A percentile compares a stretch with the other conserved stretches of the same genome.
phyloP scores from a whole-genome alignment of 37 sponge, comb jelly and placozoan genomes.

The Halichondria panicea region DNA sequence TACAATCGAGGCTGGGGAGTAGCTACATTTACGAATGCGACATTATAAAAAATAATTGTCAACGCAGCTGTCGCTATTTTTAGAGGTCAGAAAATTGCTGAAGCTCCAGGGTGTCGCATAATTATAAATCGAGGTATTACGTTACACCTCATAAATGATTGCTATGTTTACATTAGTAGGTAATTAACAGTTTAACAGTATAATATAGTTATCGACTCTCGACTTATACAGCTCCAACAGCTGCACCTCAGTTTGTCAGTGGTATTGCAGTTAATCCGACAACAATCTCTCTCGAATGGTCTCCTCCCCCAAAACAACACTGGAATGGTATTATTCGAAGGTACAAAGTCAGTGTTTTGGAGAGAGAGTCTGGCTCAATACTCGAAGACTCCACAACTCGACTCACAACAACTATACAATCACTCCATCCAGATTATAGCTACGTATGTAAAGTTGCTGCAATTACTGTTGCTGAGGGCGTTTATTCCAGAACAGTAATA shows the following conservation, averaged over 20 bases:
- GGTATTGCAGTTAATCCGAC: slow-evolving; percentile 9
- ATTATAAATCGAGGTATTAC: too few relatives aligned
- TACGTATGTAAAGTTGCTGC: slow-evolving; percentile 24
- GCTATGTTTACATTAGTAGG: too few relatives aligned
- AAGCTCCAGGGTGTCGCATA: too few relatives aligned
- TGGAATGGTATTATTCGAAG: slow-evolving; percentile 13
- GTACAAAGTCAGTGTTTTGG: slow-evolving; percentile 7
- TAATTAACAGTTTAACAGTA: too few relatives aligned
- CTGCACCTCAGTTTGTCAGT: slow-evolving; percentile 2
- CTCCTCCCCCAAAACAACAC: neutral
- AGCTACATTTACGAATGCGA: too few relatives aligned
- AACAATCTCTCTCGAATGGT: slow-evolving; percentile 3
- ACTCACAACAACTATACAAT: neutral
- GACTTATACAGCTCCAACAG: slow-evolving; percentile 15
- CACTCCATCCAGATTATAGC: slow-evolving; percentile 11
- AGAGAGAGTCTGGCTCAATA: neutral
- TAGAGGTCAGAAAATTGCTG: too few relatives aligned
- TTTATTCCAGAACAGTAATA: neutral
- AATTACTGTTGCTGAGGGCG: slow-evolving; percentile 1
- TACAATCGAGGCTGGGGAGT: too few relatives aligned
- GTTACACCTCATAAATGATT: too few relatives aligned
- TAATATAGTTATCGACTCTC: too few relatives aligned
- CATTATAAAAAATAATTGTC: too few relatives aligned
- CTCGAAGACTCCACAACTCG: slow-evolving; percentile 2
- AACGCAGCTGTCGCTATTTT: too few relatives aligned